Evolutionary conservation across 2,797 vertebrate species (phyloP), one percentile per base, ranked within the genome.

Genomic region (Amniataba percoides): DNA sequence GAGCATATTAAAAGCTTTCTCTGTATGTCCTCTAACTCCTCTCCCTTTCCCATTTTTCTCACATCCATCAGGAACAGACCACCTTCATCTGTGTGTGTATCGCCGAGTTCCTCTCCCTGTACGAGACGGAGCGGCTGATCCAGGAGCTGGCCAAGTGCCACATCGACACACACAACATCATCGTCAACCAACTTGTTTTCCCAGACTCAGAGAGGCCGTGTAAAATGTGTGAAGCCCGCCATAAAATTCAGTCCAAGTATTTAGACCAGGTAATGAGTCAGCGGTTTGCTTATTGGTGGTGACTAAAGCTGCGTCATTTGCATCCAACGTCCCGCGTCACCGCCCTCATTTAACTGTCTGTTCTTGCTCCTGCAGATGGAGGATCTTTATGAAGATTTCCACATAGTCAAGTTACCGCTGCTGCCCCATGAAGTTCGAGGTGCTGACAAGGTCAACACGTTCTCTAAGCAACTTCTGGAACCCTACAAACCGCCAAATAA

Each of bases 231-330:
- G 97, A 98, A 88, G 98, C 97, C 4, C 94, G 98, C 21, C 97
- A 99, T 92, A 97, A 97, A 93, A 99, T 99, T 78, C 98, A 99
- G 94, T 97, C 97, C 89, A 99, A 99, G 89, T 99, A 98, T 89
- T 94, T 99, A 82, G 97, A 99, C 93, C 98, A 99, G 97, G 97
- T 98, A 84, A 31, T 1, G 76, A 4, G 4, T 18, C 53, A 2
- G 15, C 9, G 1, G 12, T 61, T 72, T 71, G 9, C 31, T 42
- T 40, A 34, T 19, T 5, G 23, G 3, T 59, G 34, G 15, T 52
- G 14, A n/a, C 1, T 12, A 13, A 8, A 19, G n/a, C 12, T 27
- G 25, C 2, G 1, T 42, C 23, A 18, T 71, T 40, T 55, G 3
- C 18, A 7, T 73, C 31, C 39, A 31, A 2, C 57, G 15, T 57